Conservation (phyloP, 2,888 invertebrate genomes). For the Agriopis leucophaearia region DNA sequence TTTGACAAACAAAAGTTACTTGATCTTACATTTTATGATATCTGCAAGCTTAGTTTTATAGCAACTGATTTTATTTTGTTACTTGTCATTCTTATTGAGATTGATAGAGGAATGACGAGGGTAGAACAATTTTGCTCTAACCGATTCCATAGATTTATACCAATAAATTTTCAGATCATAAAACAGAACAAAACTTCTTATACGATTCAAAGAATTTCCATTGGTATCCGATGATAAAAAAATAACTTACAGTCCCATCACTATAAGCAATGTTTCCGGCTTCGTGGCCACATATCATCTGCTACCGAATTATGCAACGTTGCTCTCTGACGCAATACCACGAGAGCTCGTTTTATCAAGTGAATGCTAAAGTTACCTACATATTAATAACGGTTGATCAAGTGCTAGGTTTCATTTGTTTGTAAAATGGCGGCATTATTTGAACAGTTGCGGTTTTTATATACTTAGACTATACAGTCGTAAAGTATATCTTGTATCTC, state of each 20-base stretch:
- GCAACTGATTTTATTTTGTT: too few relatives aligned
- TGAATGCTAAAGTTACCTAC: conserved; percentile 27
- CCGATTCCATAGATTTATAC: too few relatives aligned
- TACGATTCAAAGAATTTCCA: neutral
- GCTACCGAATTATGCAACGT: conserved; percentile 38
- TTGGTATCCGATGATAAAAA: neutral
- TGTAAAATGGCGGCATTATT: conserved; percentile 18
- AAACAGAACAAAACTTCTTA: neutral
- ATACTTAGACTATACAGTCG: neutral
- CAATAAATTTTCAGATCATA: too few relatives aligned
- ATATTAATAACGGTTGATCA: conserved; percentile 8
- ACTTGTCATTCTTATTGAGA: too few relatives aligned
- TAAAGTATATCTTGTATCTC: neutral
- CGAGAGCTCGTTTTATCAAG: conserved; percentile 38
- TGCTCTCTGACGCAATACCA: conserved; percentile 32
- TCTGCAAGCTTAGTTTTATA: too few relatives aligned
- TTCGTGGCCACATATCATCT: conserved; percentile 36
- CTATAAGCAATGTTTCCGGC: conserved; percentile 33
- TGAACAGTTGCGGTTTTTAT: conserved; percentile 15
- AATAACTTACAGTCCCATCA: conserved; percentile 20
- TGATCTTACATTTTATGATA: too few relatives aligned
- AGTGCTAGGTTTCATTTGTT: conserved; percentile 12
- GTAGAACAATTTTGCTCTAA: too few relatives aligned
- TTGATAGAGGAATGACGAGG: too few relatives aligned
- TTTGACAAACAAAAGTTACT: too few relatives aligned